Conservation (phyloP, 2,888 invertebrate species). For the Incurvaria masculella region DNA sequence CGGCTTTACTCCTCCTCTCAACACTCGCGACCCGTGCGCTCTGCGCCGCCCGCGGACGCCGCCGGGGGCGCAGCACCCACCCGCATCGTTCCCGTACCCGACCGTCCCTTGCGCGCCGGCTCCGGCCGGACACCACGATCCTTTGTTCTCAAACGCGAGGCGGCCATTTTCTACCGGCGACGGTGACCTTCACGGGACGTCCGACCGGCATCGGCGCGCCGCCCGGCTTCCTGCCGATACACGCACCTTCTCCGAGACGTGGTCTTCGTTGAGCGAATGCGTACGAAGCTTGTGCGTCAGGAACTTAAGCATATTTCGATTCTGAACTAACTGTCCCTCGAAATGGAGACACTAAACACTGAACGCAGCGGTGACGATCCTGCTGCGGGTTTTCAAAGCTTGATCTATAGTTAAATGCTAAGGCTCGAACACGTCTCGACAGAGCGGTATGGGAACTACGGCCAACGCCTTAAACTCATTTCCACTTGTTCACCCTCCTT, state of each 20-base stretch:
- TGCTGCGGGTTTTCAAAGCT: conserved; percentile 18
- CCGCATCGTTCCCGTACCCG: not conserved
- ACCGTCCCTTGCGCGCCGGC: conserved; percentile 15
- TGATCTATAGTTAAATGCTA: too few relatives aligned
- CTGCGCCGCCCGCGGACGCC: too few relatives aligned
- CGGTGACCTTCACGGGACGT: conserved; percentile 37
- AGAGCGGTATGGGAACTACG: conserved; percentile 19
- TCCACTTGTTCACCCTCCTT: not conserved
- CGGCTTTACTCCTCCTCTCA: conserved; percentile 8
- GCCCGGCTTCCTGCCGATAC: conserved; percentile 18
- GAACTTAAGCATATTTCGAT: conserved; percentile 79
- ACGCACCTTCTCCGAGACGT: conserved; percentile 72
- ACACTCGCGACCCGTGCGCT: too few relatives aligned
- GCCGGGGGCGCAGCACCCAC: not conserved
- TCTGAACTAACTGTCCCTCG: conserved; percentile 44
- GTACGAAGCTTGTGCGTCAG: conserved; percentile 82
- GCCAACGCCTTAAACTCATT: conserved; percentile 6
- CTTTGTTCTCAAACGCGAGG: conserved; percentile 60
- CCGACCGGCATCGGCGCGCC: conserved; percentile 22
- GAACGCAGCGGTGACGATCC: conserved; percentile 23
- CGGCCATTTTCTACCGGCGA: conserved; percentile 62
- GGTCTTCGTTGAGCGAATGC: conserved; percentile 82
- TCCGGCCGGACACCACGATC: conserved; percentile 37
- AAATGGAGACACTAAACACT: conserved; percentile 25
- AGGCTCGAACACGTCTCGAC: conserved; percentile 20